phyloP scores from a whole-genome alignment of 1,140 invertebrate genomes.

The Eriosoma lanigerum region DNA sequence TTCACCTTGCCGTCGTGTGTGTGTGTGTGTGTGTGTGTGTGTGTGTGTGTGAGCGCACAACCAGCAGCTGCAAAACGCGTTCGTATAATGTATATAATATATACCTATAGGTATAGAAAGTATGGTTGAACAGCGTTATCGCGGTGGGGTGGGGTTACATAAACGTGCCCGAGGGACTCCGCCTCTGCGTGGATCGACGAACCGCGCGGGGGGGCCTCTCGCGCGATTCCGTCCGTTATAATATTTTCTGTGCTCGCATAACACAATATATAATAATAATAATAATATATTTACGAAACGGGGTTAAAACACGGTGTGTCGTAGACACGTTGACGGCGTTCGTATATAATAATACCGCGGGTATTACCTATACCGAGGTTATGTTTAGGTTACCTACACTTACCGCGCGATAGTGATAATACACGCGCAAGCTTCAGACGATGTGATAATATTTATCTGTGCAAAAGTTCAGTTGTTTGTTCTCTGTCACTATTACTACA shows the following conservation, averaged over 20 bases:
- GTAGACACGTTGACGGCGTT: slow-evolving; percentile 6
- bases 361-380: too few species aligned
- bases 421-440: too few species aligned
- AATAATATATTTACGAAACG: not conserved
- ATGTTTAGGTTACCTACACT: too few species aligned
- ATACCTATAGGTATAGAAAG: not conserved
- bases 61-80: slow-evolving; percentile 38
- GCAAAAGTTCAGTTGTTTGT: too few species aligned
- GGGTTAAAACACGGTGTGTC: not conserved
- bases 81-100: not conserved
- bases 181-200: not conserved
- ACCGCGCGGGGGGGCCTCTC: not conserved
- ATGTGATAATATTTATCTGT: too few species aligned
- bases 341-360: not conserved
- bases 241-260: not conserved
- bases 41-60: not conserved
- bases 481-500: too few species aligned
- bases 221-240: slow-evolving; percentile 6
- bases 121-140: not conserved
- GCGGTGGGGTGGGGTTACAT: not conserved
- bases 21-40: not conserved
- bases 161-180: slow-evolving; percentile 1
- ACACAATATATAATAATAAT: not conserved
- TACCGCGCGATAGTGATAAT: too few species aligned
- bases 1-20: slow-evolving; percentile 2